A percentile compares a stretch with the other conserved stretches of the same genome.
These are phyloP conservation scores for Dendroctonus valens DNA, from an alignment of 1,140 invertebrate species.

Conservation along the genomic window DNA sequence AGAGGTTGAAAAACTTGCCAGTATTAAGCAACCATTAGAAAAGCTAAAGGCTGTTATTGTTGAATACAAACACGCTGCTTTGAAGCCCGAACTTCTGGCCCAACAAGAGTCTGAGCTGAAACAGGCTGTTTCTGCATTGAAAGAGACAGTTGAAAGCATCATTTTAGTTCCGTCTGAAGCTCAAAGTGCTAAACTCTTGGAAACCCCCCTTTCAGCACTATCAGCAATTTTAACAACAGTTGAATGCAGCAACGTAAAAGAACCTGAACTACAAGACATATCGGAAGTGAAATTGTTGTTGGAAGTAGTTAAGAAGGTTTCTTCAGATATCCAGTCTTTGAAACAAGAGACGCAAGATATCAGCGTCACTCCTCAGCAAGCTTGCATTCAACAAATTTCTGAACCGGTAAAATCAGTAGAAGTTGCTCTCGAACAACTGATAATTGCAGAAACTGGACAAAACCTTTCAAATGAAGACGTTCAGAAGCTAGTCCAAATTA, in stretches of 20 bases:
- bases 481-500: slow-evolving; percentile 10
- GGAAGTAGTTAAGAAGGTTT: slow-evolving; percentile 8
- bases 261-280: background rate
- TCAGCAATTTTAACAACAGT: no score
- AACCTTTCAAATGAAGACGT: slow-evolving; percentile 11
- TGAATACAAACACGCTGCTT: slow-evolving; percentile 17
- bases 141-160: no score
- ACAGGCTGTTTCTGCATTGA: background rate
- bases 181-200: no score
- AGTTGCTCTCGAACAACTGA: background rate
- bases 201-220: no score
- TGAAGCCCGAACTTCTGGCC: slow-evolving; percentile 11
- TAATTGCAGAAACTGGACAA: slow-evolving; percentile 1
- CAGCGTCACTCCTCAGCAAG: background rate
- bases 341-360: slow-evolving; percentile 1
- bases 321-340: slow-evolving; percentile 7
- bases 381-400: no score
- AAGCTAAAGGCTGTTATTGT: slow-evolving; percentile 29
- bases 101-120: slow-evolving; percentile 20
- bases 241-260: background rate
- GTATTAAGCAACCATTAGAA: slow-evolving; percentile 25
- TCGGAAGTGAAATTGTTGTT: background rate
- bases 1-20: slow-evolving; percentile 9
- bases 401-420: no score
- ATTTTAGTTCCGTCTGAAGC: no score